Evolutionary conservation across 2,888 invertebrate genomes (phyloP).

Genomic region (Agrotis puta): DNA sequence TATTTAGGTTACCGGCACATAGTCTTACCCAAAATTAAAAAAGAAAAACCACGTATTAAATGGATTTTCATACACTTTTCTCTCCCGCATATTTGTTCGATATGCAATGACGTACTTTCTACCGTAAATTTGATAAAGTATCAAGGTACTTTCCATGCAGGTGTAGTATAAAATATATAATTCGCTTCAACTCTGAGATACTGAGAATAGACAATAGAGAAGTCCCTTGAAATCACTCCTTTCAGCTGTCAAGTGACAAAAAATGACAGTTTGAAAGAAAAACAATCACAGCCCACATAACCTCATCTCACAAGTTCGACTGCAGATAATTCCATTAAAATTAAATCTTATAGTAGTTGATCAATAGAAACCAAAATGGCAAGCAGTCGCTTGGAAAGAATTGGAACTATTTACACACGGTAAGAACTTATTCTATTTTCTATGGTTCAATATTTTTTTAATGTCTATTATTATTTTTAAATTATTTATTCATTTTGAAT

Average conservation of each 20-base stretch:
- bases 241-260: neutral
- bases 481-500: slow-evolving; percentile 28
- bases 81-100: no score
- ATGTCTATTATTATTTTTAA: slow-evolving; percentile 23
- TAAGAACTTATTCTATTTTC: slow-evolving; percentile 72
- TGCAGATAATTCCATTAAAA: neutral
- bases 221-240: no score
- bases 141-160: no score
- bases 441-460: slow-evolving; percentile 1
- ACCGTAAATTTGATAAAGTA: no score
- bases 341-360: neutral
- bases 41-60: no score
- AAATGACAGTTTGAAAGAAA: slow-evolving; percentile 4
- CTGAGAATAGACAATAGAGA: no score
- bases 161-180: no score
- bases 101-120: no score
- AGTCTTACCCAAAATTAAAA: no score
- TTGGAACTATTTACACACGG: slow-evolving; percentile 94
- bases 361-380: slow-evolving; percentile 87
- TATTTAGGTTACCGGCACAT: no score
- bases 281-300: slow-evolving; percentile 19
- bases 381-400: slow-evolving; percentile 93
- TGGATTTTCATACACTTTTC: no score
- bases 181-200: no score
- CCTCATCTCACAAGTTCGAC: neutral